Conservation (phyloP, 2,113 vertebrate genomes). For the Fregetta grallaria region DNA sequence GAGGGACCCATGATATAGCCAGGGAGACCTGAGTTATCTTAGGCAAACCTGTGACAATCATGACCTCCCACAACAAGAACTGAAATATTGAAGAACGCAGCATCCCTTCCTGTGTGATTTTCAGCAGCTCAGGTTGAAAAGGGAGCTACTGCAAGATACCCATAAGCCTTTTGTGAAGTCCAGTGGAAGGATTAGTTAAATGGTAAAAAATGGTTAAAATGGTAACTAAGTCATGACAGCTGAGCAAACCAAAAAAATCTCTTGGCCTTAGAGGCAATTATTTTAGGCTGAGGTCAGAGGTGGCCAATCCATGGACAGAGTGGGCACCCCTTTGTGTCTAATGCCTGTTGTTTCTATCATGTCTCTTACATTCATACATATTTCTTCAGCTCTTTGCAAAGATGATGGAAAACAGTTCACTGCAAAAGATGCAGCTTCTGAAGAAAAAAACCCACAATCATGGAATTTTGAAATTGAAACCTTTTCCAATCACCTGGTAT, state of each 20-base stretch:
- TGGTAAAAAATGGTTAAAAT: neutral
- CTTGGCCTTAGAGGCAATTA: neutral
- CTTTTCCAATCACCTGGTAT: neutral
- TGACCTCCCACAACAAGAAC: fast-evolving
- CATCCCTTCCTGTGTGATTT: neutral
- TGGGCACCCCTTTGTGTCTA: neutral
- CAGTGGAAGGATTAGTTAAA: neutral
- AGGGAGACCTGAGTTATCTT: fast-evolving
- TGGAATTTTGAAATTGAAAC: neutral
- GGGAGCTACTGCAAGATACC: fast-evolving
- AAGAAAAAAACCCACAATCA: fast-evolving
- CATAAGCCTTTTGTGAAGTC: neutral
- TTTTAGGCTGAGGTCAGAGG: neutral
- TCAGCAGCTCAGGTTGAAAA: neutral
- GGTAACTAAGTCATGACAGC: neutral
- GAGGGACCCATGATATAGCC: fast-evolving
- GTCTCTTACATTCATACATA: neutral
- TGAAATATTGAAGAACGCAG: neutral
- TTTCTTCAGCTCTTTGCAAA: neutral
- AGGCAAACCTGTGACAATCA: neutral
- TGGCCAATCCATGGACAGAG: too few relatives aligned
- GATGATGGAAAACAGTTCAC: neutral
- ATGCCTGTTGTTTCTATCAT: neutral
- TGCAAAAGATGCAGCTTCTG: neutral
- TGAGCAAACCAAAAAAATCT: neutral